These are phyloP conservation scores for Bombus confusus DNA, from an alignment of 1,140 invertebrate species.

Conservation along the genomic window DNA sequence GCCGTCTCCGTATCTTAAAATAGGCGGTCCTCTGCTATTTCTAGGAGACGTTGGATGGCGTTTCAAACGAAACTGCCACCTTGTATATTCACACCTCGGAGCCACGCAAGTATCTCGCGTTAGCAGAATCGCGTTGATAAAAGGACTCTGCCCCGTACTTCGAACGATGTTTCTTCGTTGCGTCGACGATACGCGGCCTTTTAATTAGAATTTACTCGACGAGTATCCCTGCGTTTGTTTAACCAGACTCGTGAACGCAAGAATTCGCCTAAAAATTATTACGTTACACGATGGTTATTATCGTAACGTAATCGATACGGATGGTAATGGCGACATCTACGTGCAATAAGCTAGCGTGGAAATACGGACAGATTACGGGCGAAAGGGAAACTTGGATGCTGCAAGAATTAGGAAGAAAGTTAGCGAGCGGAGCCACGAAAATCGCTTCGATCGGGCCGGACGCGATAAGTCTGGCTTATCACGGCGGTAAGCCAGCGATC, in stretches of 20 bases:
- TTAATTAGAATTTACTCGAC: constrained; percentile 11
- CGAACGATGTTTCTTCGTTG: not conserved
- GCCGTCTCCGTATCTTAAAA: too few relatives aligned
- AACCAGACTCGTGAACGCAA: too few relatives aligned
- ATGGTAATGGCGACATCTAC: too few relatives aligned
- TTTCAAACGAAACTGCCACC: not conserved
- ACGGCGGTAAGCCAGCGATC: constrained; percentile 10
- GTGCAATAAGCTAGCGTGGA: too few relatives aligned
- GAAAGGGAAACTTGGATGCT: too few relatives aligned
- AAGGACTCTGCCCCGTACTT: not conserved
- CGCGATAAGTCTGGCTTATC: constrained; percentile 29
- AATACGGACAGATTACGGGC: too few relatives aligned
- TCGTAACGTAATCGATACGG: too few relatives aligned
- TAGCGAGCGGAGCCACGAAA: not conserved
- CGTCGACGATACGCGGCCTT: constrained; percentile 6
- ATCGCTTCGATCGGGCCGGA: not conserved
- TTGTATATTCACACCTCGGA: not conserved
- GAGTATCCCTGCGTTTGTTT: not conserved
- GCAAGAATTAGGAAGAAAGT: too few relatives aligned
- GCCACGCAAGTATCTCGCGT: not conserved
- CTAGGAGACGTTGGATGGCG: too few relatives aligned
- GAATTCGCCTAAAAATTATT: too few relatives aligned
- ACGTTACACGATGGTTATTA: too few relatives aligned
- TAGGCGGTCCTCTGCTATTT: not conserved
- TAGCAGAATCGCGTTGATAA: not conserved